A percentile compares a stretch with the other conserved stretches of the same genome.
Evolutionary conservation across 2,888 invertebrate genomes (phyloP).

Genomic region (Globia sparganii): DNA sequence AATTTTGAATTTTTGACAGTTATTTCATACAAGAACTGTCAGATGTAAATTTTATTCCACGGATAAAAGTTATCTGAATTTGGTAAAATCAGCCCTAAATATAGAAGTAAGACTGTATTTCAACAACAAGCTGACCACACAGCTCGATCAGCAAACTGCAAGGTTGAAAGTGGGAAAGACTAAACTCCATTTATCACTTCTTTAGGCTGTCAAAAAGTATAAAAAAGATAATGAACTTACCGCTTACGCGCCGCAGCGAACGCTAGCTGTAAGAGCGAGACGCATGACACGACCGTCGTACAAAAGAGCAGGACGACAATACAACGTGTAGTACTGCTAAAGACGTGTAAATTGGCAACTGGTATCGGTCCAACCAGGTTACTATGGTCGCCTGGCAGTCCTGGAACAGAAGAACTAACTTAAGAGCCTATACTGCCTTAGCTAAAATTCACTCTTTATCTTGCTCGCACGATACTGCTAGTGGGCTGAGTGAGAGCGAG

Average conservation of each 20-base stretch:
- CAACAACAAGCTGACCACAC: too few species aligned
- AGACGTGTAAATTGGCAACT: conserved; percentile 75
- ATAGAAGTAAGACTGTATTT: too few species aligned
- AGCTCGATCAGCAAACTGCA: too few species aligned
- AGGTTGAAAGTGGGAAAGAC: neutral
- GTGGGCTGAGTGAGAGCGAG: too few species aligned
- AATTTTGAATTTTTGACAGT: too few species aligned
- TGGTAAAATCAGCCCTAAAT: too few species aligned
- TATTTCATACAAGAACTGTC: too few species aligned
- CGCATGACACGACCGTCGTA: conserved; percentile 75
- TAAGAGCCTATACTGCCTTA: too few species aligned
- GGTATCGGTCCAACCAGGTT: conserved; percentile 76
- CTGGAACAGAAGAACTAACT: conserved; percentile 71
- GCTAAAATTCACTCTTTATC: too few species aligned
- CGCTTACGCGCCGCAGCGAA: conserved; percentile 79
- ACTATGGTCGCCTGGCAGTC: conserved; percentile 76
- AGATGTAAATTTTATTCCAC: too few species aligned
- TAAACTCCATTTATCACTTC: neutral
- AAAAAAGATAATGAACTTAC: conserved; percentile 60
- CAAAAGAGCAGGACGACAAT: conserved; percentile 81
- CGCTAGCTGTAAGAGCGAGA: conserved; percentile 83
- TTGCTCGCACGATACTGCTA: too few species aligned
- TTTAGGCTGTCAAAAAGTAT: neutral
- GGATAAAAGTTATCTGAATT: too few species aligned
- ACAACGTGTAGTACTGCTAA: conserved; percentile 77